Evolutionary conservation across 1,140 invertebrate genomes (phyloP), one percentile per base, ranked within the genome.

Genomic region (Sitophilus oryzae): DNA sequence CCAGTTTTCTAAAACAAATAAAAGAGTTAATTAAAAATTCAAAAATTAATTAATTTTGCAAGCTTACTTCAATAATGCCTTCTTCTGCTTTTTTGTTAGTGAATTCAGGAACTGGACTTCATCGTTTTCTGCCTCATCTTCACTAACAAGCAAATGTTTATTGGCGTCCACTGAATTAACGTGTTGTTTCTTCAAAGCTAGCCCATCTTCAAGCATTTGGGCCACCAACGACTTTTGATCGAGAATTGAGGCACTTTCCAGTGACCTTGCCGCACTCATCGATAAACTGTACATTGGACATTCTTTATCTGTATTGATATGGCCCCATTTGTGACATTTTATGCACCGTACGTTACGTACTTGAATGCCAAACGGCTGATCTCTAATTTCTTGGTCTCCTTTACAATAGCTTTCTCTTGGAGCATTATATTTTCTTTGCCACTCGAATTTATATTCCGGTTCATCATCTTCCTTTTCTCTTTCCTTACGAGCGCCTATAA

Each of bases 271-370:
- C 62, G 80, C 73, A 73, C 82, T 77, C 77, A 88, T 85, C 2
- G 88, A 86, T 64, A 92, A 80, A 68, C 89, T 89, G 63, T 93
- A 97, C 72, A 98, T 80, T 23, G 90, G 89, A 76, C 95, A 98
- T 74, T 95, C 94, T 72, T 88, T 90, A 67, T 93, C 86, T 69
- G 97, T 99, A 71, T 99, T 99, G 36, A 99, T 94, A 68, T 99
- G 97, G 4, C 97, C 97, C 95, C 96, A 99, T 71, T 97, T 96
- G 65, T 96, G 90, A 71, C 97, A 99, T 72, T 98, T 98, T 23
- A 99, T 93, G 69, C 97, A 99, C 14, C 95, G 79, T 0, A 98
- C 95, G 79, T 99, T 98, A 30, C 95, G 76, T 0, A 99, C 95
- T 74, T 93, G 85, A 66, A 99, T 99, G 47, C 96, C 96, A 82